Conservation (phyloP, 2,797 vertebrate species). For the Sebastes minor region DNA sequence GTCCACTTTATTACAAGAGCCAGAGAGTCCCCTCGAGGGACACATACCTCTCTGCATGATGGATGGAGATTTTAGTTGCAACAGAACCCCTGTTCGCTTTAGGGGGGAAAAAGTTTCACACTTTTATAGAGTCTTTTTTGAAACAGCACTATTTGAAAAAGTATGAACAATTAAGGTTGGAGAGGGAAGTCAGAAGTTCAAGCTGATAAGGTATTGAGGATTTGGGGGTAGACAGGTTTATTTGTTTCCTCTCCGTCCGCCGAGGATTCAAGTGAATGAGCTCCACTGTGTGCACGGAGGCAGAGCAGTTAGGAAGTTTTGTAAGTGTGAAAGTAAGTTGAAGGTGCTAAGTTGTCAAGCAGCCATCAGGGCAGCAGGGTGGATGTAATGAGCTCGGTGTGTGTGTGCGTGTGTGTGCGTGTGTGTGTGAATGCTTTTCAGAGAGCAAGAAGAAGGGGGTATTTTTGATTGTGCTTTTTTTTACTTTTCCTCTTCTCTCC, state of each 20-base stretch:
- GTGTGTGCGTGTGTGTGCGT: slow-evolving; percentile 8
- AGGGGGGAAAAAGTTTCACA: slow-evolving; percentile 8
- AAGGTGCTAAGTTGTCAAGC: slow-evolving; percentile 80
- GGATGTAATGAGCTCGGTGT: slow-evolving; percentile 66
- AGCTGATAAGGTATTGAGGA: slow-evolving; percentile 53
- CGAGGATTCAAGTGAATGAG: slow-evolving; percentile 56
- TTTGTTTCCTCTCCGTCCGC: slow-evolving; percentile 48
- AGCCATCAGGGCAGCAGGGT: slow-evolving; percentile 70
- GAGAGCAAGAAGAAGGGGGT: too few species aligned
- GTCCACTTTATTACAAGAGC: slow-evolving; percentile 77
- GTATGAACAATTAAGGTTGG: slow-evolving; percentile 42
- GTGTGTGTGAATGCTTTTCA: too few species aligned
- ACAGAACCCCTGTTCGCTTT: slow-evolving; percentile 45
- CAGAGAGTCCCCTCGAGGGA: slow-evolving; percentile 71
- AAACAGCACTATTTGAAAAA: slow-evolving; percentile 4
- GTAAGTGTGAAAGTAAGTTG: slow-evolving; percentile 72
- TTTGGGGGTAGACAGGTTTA: slow-evolving; percentile 44
- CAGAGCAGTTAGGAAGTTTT: slow-evolving; percentile 66
- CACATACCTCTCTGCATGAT: slow-evolving; percentile 79
- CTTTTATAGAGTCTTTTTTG: slow-evolving; percentile 28
- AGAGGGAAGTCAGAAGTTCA: slow-evolving; percentile 44
- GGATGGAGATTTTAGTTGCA: slow-evolving; percentile 75
- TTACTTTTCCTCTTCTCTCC: background rate
- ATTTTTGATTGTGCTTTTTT: background rate
- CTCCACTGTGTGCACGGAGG: slow-evolving; percentile 42